These are phyloP conservation scores for Corticium candelabrum DNA, from an alignment of 37 sponge, comb jelly and placozoan species.

Conservation along the genomic window DNA sequence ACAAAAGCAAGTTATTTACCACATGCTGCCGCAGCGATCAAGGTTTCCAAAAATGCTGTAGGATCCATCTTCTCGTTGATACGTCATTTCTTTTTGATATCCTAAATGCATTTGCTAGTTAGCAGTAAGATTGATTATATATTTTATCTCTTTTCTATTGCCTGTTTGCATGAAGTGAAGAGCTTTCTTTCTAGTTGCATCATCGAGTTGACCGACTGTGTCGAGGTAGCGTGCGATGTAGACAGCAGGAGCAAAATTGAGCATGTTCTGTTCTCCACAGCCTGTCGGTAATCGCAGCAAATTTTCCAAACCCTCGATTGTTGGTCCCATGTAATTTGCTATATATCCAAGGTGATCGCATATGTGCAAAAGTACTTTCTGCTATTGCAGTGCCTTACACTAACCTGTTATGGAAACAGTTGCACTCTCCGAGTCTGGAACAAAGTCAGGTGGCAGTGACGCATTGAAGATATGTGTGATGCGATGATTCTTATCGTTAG, in stretches of 20 bases:
- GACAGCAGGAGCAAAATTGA: neutral
- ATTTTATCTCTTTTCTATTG: too few species aligned
- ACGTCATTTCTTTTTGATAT: slow-evolving; percentile 14
- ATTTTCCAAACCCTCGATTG: neutral
- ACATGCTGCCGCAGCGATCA: slow-evolving; percentile 14
- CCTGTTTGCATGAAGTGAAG: neutral
- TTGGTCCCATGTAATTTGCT: too few species aligned
- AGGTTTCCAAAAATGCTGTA: slow-evolving; percentile 11
- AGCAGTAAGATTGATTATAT: too few species aligned
- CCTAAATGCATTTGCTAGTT: neutral
- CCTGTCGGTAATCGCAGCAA: neutral
- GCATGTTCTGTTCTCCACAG: neutral
- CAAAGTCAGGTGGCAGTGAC: too few species aligned
- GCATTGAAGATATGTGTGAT: too few species aligned
- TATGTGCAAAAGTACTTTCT: neutral
- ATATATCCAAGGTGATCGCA: neutral
- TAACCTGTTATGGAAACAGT: too few species aligned
- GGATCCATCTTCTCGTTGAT: neutral
- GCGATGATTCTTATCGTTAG: too few species aligned
- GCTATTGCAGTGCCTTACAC: too few species aligned
- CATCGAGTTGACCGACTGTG: neutral
- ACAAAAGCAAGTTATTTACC: too few species aligned
- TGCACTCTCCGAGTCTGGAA: too few species aligned
- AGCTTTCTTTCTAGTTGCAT: neutral
- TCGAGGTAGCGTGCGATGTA: neutral